A percentile compares a stretch with the other conserved stretches of the same genome.
These are phyloP conservation scores for Plecotus auritus DNA, from an alignment of 2,113 vertebrate species.

Conservation along the genomic window DNA sequence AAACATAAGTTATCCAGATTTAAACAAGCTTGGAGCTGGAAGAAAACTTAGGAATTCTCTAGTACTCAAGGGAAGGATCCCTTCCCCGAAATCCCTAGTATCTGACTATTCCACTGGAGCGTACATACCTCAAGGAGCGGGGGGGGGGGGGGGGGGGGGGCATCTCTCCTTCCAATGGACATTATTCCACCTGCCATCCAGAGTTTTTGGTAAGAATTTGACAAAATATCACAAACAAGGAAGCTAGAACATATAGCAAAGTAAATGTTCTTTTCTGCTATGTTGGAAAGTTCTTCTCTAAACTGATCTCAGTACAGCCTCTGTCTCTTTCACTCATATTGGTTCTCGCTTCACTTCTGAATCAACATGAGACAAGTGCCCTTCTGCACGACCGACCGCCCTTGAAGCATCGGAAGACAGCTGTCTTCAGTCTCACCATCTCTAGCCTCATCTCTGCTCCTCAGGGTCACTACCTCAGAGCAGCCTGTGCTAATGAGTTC, in stretches of 20 bases:
- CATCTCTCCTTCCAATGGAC: not conserved
- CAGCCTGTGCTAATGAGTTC: not conserved
- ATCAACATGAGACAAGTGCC: not conserved
- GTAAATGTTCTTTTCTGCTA: not conserved
- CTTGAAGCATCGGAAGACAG: not conserved
- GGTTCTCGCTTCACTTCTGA: not conserved
- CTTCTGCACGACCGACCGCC: fast-evolving
- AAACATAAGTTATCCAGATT: not conserved
- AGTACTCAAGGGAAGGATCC: not conserved
- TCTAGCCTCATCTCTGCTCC: not conserved
- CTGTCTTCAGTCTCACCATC: not conserved
- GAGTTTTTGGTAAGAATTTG: not conserved
- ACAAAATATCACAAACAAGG: not conserved
- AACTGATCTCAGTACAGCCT: not conserved
- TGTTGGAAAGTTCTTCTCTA: not conserved
- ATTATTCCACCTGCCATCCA: not conserved
- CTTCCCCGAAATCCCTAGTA: not conserved
- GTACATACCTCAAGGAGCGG: not conserved
- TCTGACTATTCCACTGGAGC: not conserved
- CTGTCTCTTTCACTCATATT: not conserved
- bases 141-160: not conserved
- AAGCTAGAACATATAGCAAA: not conserved
- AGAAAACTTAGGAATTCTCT: not conserved
- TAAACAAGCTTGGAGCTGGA: not conserved
- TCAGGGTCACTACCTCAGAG: not conserved